Evolutionary conservation across 2,113 vertebrate genomes (phyloP), one percentile per base, ranked within the genome.

Genomic region (Microtus richardsoni): DNA sequence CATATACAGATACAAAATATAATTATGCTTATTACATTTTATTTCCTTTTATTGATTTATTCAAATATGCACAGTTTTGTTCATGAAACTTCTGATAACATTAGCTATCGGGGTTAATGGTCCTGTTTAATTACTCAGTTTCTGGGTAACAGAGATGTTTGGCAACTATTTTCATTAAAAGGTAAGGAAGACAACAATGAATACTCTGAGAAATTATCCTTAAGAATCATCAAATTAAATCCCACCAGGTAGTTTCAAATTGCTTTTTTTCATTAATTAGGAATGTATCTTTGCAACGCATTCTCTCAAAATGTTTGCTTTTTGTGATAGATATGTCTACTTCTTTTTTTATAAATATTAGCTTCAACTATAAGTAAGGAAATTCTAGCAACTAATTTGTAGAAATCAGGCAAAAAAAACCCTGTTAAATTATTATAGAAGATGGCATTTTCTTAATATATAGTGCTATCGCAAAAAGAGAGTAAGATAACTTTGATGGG

Each of bases 211-310:
- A 93, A 80, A 93, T 16, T 19, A 79, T 78, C 28, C 80, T 82
- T 85, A 92, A 87, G 33, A 96, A 82, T 96, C 70, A 91, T 91
- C 94, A 89, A 87, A 85, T 95, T 89, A 94, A 36, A 94, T 49
- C 19, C 33, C 91, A 85, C 49, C 70, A 88, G 33, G 39, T 85
- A 89, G 80, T 66, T 80, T 88, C 7, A 80, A 95, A 89, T 95
- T 89, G 36, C 14, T 79, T 87, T 92, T 91, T 91, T 52, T 49
- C 93, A 92, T 30, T 91, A 96, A 91, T 82, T 54, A 49, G 62
- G 16, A 26, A 87, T 44, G 14, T 79, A 39, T 74, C 62, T 36
- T 92, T 89, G 88, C 22, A 96, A 47, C 60, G 91, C 11, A 92
- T 7, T 58, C 21, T 85, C 11, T 92, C 5, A 80, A 70, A 83